Base-by-base conservation (phyloP, 2,888 invertebrate genomes). In the Sminthurides aquaticus region DNA sequence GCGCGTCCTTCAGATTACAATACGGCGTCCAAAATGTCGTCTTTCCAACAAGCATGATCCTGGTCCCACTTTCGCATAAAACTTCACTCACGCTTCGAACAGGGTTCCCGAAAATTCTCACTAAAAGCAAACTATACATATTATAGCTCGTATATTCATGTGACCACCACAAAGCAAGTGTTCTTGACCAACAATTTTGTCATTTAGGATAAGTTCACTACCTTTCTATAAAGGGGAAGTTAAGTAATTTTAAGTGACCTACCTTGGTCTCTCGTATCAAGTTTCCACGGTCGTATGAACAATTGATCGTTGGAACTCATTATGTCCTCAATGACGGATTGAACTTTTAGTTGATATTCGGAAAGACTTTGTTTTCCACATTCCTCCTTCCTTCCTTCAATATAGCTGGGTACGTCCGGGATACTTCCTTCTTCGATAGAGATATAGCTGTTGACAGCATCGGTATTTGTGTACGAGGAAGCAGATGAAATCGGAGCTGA, bases 1-100 rank as follows among this genome's bases (percentile, higher is more conserved):
- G 64, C 1, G 54, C 57, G 5, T 64, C 64, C 24, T 34, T 58
- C 20, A 58, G 34, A 48, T 59, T 59, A 8, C 29, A 64, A 48
- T 20, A 59, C 15, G 49, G 24, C 24, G 11, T 54, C 59, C 64
- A 60, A 5, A 25, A 43, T 22, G 52, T 49, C n/a, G n/a, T 34
- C 54, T 29, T 55, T 24, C 59, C 64, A 2, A 64, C 28, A n/a
- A 59, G 11, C 22, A 64, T 3, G 24, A 64, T 26, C 24, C 60
- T 22, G 1, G 25, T n/a, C 8, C 64, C 64, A 8, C 22, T 18
- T 2, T 52, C 64, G 3, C 28, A 59, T 3, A 64, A 22, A 20
- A 64, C 64, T 64, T 64, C 64, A 27, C 27, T 26, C 11, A 25
- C 22, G 1, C 25, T n/a, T 43, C n/a, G 18, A 1, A 49, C 58